A percentile compares a stretch with the other conserved stretches of the same genome.
These are phyloP conservation scores for Acomys russatus DNA, from an alignment of 2,797 vertebrate genomes.

Conservation along the genomic window DNA sequence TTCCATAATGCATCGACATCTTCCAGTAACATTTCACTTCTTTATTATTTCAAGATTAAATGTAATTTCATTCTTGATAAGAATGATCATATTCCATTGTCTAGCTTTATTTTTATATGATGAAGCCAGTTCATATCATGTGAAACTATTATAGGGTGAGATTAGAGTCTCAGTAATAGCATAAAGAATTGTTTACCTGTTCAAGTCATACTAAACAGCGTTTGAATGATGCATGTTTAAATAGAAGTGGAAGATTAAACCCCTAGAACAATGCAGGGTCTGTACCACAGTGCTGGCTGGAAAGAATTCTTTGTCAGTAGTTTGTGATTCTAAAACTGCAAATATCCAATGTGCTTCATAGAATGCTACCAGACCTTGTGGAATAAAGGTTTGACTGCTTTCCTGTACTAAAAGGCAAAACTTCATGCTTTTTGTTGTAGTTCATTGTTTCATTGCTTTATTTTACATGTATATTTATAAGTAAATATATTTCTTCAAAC, in stretches of 20 bases:
- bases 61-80: slow-evolving; percentile 52
- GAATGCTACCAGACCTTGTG: background rate
- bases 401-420: slow-evolving; percentile 43
- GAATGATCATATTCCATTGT: slow-evolving; percentile 6
- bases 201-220: slow-evolving; percentile 33
- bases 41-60: slow-evolving; percentile 23
- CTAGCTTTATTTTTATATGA: background rate
- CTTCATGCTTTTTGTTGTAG: background rate
- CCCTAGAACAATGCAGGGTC: slow-evolving; percentile 5
- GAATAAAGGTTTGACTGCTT: slow-evolving; percentile 41
- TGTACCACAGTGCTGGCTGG: background rate
- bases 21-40: slow-evolving; percentile 68
- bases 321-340: background rate
- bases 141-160: background rate
- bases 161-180: slow-evolving; percentile 31
- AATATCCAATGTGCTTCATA: background rate
- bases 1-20: slow-evolving; percentile 35
- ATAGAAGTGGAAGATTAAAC: background rate
- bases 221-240: background rate
- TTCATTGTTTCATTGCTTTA: slow-evolving; percentile 48
- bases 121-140: slow-evolving; percentile 24
- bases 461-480: slow-evolving; percentile 64
- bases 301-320: slow-evolving; percentile 23
- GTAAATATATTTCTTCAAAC: slow-evolving; percentile 52
- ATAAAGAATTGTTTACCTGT: slow-evolving; percentile 26